Percentiles rank a stretch among this genome's conserved stretches.
phyloP scores from a whole-genome alignment of 2,113 vertebrate species.

The Hippocampus guttulatus region DNA sequence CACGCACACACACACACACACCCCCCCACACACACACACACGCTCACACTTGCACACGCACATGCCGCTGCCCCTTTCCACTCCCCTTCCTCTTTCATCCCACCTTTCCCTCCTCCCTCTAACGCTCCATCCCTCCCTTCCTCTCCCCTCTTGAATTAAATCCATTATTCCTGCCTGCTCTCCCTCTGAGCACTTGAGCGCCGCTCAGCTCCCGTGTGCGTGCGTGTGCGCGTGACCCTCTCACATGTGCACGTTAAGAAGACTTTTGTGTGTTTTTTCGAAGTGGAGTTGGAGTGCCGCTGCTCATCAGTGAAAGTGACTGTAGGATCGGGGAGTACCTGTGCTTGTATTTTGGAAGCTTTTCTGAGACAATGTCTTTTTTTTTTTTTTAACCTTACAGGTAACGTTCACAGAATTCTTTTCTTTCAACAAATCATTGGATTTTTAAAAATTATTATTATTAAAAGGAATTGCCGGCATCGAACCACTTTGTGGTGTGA shows the following conservation, averaged over 20 bases:
- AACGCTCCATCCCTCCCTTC: conserved; percentile 42
- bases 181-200: conserved; percentile 56
- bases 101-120: conserved; percentile 50
- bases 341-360: conserved; percentile 36
- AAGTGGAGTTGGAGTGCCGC: conserved; percentile 57
- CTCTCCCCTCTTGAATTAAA: conserved; percentile 64
- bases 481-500: neutral
- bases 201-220: conserved; percentile 44
- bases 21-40: conserved; percentile 3
- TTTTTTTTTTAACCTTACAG: conserved; percentile 9
- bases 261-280: conserved; percentile 57
- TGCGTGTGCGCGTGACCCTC: conserved; percentile 35
- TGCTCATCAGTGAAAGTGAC: conserved; percentile 52
- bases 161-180: conserved; percentile 68
- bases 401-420: conserved; percentile 36
- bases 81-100: conserved; percentile 54
- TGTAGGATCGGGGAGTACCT: conserved; percentile 39
- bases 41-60: conserved; percentile 4
- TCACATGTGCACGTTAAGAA: conserved; percentile 44
- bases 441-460: neutral
- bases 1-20: too few species aligned
- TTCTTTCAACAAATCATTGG: neutral
- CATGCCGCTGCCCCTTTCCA: conserved; percentile 47
- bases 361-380: conserved; percentile 22
- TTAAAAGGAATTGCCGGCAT: neutral